Evolutionary conservation across 2,888 invertebrate genomes (phyloP).

Genomic region (Zaprionus bogoriensis): DNA sequence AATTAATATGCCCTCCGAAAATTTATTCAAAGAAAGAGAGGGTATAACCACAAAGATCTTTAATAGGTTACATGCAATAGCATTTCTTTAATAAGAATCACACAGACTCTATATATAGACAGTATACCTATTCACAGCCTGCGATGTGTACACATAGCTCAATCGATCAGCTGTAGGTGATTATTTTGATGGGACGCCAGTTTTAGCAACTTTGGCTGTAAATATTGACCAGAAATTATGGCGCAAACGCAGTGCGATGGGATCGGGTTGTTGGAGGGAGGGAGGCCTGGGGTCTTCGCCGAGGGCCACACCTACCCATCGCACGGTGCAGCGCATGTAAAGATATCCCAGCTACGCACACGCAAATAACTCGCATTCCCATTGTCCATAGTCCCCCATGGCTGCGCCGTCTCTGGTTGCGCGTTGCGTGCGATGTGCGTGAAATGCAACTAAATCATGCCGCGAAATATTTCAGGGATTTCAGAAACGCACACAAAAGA

Average conservation of each 20-base stretch:
- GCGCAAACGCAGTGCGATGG: constrained; percentile 51
- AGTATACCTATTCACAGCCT: too few species aligned
- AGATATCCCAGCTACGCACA: constrained; percentile 55
- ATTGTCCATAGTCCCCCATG: constrained; percentile 20
- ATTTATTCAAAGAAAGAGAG: too few species aligned
- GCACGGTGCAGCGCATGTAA: constrained; percentile 18
- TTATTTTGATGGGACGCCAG: constrained; percentile 65
- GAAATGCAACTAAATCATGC: constrained; percentile 77
- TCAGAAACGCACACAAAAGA: constrained; percentile 52
- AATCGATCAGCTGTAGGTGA: constrained; percentile 30
- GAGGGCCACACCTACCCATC: constrained; percentile 40
- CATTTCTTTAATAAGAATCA: too few species aligned
- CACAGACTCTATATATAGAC: too few species aligned
- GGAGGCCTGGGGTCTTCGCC: background rate
- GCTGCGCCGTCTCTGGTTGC: constrained; percentile 1
- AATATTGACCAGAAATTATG: constrained; percentile 62
- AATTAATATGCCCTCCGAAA: too few species aligned
- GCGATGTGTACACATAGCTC: constrained; percentile 19
- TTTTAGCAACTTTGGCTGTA: constrained; percentile 57
- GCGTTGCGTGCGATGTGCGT: constrained; percentile 72
- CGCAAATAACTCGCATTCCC: constrained; percentile 57
- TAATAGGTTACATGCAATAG: too few species aligned
- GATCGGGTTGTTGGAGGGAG: background rate
- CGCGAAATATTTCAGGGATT: constrained; percentile 77
- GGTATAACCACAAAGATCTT: too few species aligned